Conservation (phyloP, 2,888 invertebrate species). For the Epsilonema sp. region DNA sequence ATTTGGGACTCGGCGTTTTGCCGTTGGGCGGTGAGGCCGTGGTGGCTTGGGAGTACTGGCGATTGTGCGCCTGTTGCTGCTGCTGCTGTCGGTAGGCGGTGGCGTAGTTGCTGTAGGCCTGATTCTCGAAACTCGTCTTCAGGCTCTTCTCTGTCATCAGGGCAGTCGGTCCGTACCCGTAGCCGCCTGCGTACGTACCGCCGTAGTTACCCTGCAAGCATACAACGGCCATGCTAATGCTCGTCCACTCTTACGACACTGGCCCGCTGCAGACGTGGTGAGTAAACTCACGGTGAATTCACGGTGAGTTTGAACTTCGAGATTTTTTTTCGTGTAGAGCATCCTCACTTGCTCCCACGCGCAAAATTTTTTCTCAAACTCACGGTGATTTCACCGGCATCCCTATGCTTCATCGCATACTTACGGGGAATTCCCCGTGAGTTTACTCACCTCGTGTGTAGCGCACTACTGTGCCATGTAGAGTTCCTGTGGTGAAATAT, state of each 20-base stretch:
- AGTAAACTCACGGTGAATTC: too few relatives aligned
- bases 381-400: too few relatives aligned
- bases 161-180: neutral
- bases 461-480: neutral
- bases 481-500: neutral
- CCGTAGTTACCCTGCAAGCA: neutral
- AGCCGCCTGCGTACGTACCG: constrained; percentile 1
- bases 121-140: constrained; percentile 1
- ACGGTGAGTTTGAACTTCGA: too few relatives aligned
- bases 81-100: neutral
- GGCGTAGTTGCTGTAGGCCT: neutral
- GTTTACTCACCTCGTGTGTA: too few relatives aligned
- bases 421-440: too few relatives aligned
- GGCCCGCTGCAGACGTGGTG: neutral
- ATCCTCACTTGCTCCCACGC: too few relatives aligned
- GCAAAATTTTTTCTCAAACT: too few relatives aligned
- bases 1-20: neutral
- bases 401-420: too few relatives aligned
- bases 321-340: too few relatives aligned
- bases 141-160: neutral
- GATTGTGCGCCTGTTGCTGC: constrained; percentile 9
- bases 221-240: neutral
- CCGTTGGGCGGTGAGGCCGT: constrained; percentile 10
- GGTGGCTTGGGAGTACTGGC: constrained; percentile 15
- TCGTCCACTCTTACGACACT: neutral